Evolutionary conservation across 2,888 invertebrate species (phyloP), one percentile per base, ranked within the genome.

Genomic region (Drosophila borborema): DNA sequence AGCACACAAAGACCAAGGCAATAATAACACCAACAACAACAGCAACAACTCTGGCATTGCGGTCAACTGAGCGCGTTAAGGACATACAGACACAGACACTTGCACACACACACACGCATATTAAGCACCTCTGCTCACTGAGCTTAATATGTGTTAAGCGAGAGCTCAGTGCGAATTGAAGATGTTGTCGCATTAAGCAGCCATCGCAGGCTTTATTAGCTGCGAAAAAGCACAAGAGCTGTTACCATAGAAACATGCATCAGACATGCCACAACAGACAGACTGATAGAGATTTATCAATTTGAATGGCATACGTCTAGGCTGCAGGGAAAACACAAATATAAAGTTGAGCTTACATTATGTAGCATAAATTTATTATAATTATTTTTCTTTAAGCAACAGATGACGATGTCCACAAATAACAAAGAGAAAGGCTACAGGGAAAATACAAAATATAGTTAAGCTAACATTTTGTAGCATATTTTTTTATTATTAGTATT

Each of bases 171-270:
- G 61, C 23, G 64, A 61, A 68, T 87, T 73, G 64, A 79, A 77
- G 80, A 70, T 73, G 88, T 77, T 69, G 64, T 65, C 73, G 74
- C 77, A 64, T 74, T 87, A 70, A 87, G 77, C 77, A 61, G 73
- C 58, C 69, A 71, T 58, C 70, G 77, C 61, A 68, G 73, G 73
- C 64, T 77, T 79, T 82, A 76, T 85, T 69, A 67, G 72, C 76
- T 84, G 72, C 72, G n/a, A 46, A 64, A 65, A 67, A 38, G n/a
- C 59, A 54, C 46, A 53, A 28, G 5, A n/a, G n/a, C 34, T 41
- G 18, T 23, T 18, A 5, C 41, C n/a, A 40, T 23, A 20, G 10
- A 28, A 2, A 14, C 28, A 28, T 9, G 9, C 8, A 28, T 46
- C 28, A 28, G n/a, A n/a, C 28, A 8, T 12, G 20, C 4, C 20